Evolutionary conservation across 2,113 vertebrate species (phyloP).

Genomic region (Corydoras maculifer): DNA sequence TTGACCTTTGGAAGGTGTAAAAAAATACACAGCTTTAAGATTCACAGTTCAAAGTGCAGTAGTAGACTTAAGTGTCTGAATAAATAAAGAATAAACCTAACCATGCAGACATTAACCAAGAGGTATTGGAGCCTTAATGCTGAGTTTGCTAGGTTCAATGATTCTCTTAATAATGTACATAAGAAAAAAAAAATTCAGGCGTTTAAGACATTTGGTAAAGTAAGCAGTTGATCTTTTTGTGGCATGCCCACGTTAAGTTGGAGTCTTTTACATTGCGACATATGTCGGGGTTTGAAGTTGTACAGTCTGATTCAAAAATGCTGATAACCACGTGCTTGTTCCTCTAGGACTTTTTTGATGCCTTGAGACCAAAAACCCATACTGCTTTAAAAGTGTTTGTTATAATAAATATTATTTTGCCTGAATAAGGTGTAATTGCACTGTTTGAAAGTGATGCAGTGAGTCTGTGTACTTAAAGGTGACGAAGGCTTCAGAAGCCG

Average conservation of each 20-base stretch:
- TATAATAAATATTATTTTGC: slow-evolving; percentile 16
- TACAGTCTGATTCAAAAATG: slow-evolving; percentile 3
- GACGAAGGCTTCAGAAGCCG: slow-evolving; percentile 34
- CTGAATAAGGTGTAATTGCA: slow-evolving; percentile 40
- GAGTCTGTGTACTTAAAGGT: slow-evolving; percentile 34
- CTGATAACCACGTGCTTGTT: slow-evolving; percentile 7
- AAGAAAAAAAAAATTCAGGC: not conserved
- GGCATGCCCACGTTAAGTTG: not conserved
- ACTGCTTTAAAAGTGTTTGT: slow-evolving; percentile 18
- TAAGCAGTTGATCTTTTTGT: not conserved
- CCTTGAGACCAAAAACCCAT: slow-evolving; percentile 41
- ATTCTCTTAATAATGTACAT: slow-evolving; percentile 27
- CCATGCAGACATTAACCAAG: slow-evolving; percentile 10
- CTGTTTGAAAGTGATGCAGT: slow-evolving; percentile 39
- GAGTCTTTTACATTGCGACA: not conserved
- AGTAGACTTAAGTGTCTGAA: slow-evolving; percentile 20
- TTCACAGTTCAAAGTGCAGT: slow-evolving; percentile 33
- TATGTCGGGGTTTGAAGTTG: slow-evolving; percentile 9
- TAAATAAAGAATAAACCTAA: slow-evolving; percentile 24
- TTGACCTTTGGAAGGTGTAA: slow-evolving; percentile 38
- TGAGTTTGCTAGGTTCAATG: slow-evolving; percentile 4
- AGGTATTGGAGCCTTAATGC: slow-evolving; percentile 18
- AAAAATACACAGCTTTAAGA: slow-evolving; percentile 21
- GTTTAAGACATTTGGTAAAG: not conserved
- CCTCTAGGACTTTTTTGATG: slow-evolving; percentile 12